Evolutionary conservation across 2,797 vertebrate genomes (phyloP).

Genomic region (Manis crassicaudata): DNA sequence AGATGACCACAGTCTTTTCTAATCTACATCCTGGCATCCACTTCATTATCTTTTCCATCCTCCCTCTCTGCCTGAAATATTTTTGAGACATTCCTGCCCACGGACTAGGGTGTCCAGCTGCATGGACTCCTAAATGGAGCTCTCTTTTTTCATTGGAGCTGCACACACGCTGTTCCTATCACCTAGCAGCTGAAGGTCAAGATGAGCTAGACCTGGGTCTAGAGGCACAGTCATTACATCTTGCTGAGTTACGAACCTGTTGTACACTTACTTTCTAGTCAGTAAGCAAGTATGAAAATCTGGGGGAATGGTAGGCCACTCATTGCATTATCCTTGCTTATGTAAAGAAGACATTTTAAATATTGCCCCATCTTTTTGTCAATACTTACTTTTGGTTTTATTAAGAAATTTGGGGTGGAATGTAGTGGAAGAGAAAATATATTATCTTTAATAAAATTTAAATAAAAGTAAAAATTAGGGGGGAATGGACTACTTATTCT

Average conservation of each 20-base stretch:
- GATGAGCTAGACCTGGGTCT: neutral
- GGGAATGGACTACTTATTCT: neutral
- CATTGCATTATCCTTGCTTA: neutral
- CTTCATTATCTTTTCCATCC: neutral
- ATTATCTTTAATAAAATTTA: neutral
- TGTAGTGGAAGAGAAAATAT: neutral
- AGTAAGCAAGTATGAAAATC: neutral
- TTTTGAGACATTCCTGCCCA: conserved; percentile 32
- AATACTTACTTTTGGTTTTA: conserved; percentile 38
- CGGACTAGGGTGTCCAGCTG: neutral
- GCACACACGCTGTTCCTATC: neutral
- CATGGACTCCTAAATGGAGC: neutral
- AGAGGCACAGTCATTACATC: neutral
- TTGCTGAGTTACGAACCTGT: neutral
- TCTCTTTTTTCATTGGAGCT: neutral
- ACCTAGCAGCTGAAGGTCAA: neutral
- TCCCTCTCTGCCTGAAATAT: neutral
- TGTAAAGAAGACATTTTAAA: conserved; percentile 25
- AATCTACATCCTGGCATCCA: neutral
- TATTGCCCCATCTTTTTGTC: neutral
- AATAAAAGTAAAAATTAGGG: neutral
- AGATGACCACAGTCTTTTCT: neutral
- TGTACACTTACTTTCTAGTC: neutral
- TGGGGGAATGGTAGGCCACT: neutral
- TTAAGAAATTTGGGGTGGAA: conserved; percentile 33